phyloP scores from a whole-genome alignment of 2,797 vertebrate genomes.

The Xyrichtys novacula region DNA sequence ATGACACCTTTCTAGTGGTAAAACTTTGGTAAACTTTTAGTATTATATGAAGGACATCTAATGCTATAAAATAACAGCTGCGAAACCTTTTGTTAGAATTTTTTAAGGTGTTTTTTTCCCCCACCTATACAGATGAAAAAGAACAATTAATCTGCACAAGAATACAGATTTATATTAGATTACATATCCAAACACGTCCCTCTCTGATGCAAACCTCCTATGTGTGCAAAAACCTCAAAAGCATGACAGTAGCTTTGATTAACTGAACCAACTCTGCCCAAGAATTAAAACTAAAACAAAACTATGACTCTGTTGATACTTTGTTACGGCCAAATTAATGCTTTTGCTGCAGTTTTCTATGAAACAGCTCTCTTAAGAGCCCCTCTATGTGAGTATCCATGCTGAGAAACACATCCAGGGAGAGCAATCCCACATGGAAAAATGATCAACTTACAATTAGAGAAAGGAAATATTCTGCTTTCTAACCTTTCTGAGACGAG shows the following conservation, averaged over 20 bases:
- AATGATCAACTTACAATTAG: conserved; percentile 78
- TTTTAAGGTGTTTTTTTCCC: too few relatives aligned
- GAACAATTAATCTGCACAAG: too few relatives aligned
- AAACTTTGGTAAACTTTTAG: too few relatives aligned
- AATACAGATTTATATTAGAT: too few relatives aligned
- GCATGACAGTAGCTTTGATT: background rate
- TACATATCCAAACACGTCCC: too few relatives aligned
- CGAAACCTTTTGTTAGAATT: too few relatives aligned
- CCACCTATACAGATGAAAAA: too few relatives aligned
- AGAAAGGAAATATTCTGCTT: conserved; percentile 69
- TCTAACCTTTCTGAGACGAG: conserved; percentile 80
- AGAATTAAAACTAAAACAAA: conserved; percentile 11
- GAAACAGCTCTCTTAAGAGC: conserved; percentile 48
- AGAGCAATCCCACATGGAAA: conserved; percentile 55
- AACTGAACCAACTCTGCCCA: conserved; percentile 9
- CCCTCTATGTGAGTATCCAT: conserved; percentile 21
- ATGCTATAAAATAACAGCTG: too few relatives aligned
- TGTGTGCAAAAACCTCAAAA: too few relatives aligned
- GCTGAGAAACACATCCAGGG: conserved; percentile 47
- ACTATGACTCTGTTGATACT: conserved; percentile 2
- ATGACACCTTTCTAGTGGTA: too few relatives aligned
- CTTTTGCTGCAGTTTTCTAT: conserved; percentile 27
- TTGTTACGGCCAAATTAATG: conserved; percentile 22
- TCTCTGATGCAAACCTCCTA: too few relatives aligned
- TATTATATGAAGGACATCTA: too few relatives aligned